Evolutionary conservation across 2,797 vertebrate species (phyloP).

Genomic region (Tokudaia muenninki): DNA sequence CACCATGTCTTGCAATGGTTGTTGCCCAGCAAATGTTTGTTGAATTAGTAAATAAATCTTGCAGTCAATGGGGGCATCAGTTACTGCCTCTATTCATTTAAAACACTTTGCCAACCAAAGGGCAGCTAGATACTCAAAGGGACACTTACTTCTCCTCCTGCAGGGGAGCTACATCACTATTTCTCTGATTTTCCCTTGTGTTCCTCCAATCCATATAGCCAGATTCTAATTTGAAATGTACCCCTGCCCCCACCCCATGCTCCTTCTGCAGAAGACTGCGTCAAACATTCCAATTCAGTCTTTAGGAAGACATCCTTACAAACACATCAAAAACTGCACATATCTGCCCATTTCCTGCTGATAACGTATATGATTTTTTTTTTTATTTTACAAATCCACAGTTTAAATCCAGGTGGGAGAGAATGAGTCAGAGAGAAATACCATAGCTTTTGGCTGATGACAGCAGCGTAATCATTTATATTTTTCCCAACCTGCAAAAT

Average conservation of each 20-base stretch:
- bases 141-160: neutral
- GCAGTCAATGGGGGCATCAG: conserved; percentile 4
- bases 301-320: conserved; percentile 57
- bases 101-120: conserved; percentile 1
- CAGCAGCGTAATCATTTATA: conserved; percentile 79
- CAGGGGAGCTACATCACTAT: neutral
- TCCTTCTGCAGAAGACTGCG: neutral
- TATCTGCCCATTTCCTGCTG: conserved; percentile 73
- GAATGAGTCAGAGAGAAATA: conserved; percentile 80
- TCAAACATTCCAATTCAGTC: conserved; percentile 20
- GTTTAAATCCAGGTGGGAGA: conserved; percentile 80
- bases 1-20: neutral
- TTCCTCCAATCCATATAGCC: neutral
- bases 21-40: conserved; percentile 40
- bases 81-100: neutral
- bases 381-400: conserved; percentile 70
- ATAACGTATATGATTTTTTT: conserved; percentile 70
- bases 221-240: conserved; percentile 40
- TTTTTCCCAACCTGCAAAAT: conserved; percentile 83
- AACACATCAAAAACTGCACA: conserved; percentile 60
- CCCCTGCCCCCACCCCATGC: accelerated
- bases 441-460: conserved; percentile 77
- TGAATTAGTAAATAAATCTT: conserved; percentile 56
- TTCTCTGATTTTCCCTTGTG: neutral
- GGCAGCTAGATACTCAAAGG: neutral